phyloP scores from a whole-genome alignment of 2,888 invertebrate genomes.

The Sclerodermus sp. region DNA sequence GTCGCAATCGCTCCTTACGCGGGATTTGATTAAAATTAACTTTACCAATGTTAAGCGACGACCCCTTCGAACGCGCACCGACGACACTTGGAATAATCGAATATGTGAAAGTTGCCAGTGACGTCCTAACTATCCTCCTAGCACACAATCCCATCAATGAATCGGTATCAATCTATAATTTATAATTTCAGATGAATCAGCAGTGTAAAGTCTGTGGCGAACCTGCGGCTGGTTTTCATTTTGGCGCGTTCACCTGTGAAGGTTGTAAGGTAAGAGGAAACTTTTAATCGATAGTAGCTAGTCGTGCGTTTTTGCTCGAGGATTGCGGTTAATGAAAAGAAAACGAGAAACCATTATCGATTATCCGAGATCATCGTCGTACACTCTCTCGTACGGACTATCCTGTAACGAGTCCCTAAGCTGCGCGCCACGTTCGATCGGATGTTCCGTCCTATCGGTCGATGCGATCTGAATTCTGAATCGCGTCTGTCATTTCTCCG shows the following conservation, averaged over 20 bases:
- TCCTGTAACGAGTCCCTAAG: too few species aligned
- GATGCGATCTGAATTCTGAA: background rate
- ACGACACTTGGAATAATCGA: too few species aligned
- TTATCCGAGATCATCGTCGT: constrained; percentile 42
- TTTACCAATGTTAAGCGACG: too few species aligned
- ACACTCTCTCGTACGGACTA: constrained; percentile 21
- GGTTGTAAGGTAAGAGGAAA: constrained; percentile 54
- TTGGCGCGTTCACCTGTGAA: constrained; percentile 56
- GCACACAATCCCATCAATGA: too few species aligned
- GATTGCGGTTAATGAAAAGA: constrained; percentile 22
- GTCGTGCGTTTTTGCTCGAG: constrained; percentile 4
- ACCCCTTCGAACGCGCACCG: too few species aligned
- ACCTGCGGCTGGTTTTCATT: constrained; percentile 55
- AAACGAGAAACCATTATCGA: constrained; percentile 39
- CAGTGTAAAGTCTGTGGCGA: constrained; percentile 56
- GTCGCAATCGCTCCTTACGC: too few species aligned
- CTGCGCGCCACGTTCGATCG: constrained; percentile 8
- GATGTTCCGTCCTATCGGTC: background rate
- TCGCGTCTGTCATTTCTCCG: background rate
- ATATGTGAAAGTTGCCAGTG: too few species aligned
- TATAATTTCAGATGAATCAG: constrained; percentile 53
- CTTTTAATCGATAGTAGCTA: too few species aligned
- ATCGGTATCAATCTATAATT: too few species aligned
- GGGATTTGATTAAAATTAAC: too few species aligned
- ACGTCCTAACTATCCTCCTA: too few species aligned